Evolutionary conservation across 2,113 vertebrate genomes (phyloP).

Genomic region (Perca flavescens): DNA sequence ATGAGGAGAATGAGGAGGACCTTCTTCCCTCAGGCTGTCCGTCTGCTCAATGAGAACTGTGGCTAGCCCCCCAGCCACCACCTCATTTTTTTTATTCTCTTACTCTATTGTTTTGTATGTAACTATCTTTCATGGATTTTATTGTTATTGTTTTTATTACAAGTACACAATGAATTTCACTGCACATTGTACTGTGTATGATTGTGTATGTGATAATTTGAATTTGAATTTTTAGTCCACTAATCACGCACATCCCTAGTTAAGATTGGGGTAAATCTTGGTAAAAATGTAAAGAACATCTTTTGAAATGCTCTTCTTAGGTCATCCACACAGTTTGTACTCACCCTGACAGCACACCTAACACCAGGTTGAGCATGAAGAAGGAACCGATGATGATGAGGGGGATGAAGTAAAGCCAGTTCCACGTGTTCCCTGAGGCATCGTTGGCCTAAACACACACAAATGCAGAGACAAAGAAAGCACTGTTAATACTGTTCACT

Average conservation of each 20-base stretch:
- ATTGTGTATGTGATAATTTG: too few species aligned
- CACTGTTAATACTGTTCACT: neutral
- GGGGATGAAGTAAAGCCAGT: slow-evolving; percentile 87
- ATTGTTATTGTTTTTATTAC: too few species aligned
- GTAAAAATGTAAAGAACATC: neutral
- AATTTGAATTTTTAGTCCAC: too few species aligned
- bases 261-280: neutral
- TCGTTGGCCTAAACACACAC: slow-evolving; percentile 90
- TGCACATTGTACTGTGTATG: too few species aligned
- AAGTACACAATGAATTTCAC: too few species aligned
- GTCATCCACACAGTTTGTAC: slow-evolving; percentile 28
- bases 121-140: too few species aligned
- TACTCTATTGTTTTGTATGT: too few species aligned
- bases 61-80: too few species aligned
- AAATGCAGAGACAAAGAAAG: slow-evolving; percentile 29
- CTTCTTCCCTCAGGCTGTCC: too few species aligned
- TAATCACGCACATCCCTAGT: neutral
- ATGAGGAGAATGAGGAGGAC: too few species aligned
- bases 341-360: slow-evolving; percentile 88
- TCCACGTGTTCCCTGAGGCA: slow-evolving; percentile 94
- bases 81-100: too few species aligned
- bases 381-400: slow-evolving; percentile 87
- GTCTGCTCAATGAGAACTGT: too few species aligned
- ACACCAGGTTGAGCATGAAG: slow-evolving; percentile 86
- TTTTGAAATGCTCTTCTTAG: neutral